Evolutionary conservation across 1,140 invertebrate species (phyloP).

Genomic region (Drosophila nigromelanica): DNA sequence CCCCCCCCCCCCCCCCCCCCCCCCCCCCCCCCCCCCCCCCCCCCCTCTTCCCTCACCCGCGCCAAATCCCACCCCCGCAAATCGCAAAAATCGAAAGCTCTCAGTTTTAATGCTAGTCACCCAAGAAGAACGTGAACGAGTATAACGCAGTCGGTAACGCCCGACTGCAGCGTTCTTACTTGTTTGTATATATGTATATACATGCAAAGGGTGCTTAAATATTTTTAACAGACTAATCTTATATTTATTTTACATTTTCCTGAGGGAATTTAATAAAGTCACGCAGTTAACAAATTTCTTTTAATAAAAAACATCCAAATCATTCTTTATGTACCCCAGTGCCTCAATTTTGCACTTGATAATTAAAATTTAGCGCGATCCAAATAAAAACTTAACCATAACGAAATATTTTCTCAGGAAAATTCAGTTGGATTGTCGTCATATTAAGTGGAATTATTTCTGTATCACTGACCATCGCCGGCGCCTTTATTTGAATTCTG

Average conservation of each 20-base stretch:
- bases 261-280: slow-evolving; percentile 14
- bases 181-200: too few relatives aligned
- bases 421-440: slow-evolving; percentile 23
- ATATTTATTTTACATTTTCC: slow-evolving; percentile 6
- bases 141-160: too few relatives aligned
- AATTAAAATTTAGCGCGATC: slow-evolving; percentile 37
- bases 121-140: too few relatives aligned
- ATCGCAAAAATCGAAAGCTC: too few relatives aligned
- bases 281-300: slow-evolving; percentile 26
- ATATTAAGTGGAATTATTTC: not conserved
- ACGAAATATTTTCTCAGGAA: slow-evolving; percentile 12
- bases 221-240: too few relatives aligned
- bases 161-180: too few relatives aligned
- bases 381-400: slow-evolving; percentile 23
- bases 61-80: too few relatives aligned
- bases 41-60: too few relatives aligned
- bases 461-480: slow-evolving; percentile 62
- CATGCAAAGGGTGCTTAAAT: too few relatives aligned
- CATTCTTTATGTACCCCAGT: not conserved
- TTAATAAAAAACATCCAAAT: slow-evolving; percentile 10
- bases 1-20: too few relatives aligned
- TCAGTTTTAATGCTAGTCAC: too few relatives aligned
- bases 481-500: slow-evolving; percentile 55
- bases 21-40: too few relatives aligned
- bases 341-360: not conserved